phyloP scores from a whole-genome alignment of 2,113 vertebrate species.

The Phoxinus phoxinus region DNA sequence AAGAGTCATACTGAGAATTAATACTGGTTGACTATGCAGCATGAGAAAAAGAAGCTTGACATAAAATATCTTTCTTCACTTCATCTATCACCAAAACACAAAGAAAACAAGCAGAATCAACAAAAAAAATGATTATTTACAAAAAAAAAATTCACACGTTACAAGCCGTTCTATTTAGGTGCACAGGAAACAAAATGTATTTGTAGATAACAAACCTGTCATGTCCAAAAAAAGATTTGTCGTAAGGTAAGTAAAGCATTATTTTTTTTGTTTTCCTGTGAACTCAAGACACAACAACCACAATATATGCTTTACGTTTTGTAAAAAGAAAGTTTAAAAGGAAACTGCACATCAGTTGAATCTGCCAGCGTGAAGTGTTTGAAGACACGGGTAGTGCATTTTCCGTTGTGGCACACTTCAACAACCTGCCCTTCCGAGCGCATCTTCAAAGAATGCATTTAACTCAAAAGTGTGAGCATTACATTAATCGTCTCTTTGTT shows the following conservation, averaged over 20 bases:
- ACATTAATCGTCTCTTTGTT: not conserved
- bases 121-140: not conserved
- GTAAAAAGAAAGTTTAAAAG: slow-evolving; percentile 33
- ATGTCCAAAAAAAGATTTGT: slow-evolving; percentile 48
- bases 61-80: not conserved
- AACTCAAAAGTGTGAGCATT: not conserved
- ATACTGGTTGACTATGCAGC: not conserved
- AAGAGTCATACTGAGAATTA: not conserved
- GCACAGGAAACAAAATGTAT: slow-evolving; percentile 44
- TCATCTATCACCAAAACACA: not conserved
- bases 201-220: slow-evolving; percentile 47
- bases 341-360: slow-evolving; percentile 38
- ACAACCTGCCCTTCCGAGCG: slow-evolving; percentile 5
- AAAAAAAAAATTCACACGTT: not conserved
- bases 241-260: slow-evolving; percentile 19
- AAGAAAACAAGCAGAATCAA: not conserved
- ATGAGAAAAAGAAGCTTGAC: not conserved
- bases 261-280: slow-evolving; percentile 13
- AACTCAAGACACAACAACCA: slow-evolving; percentile 39
- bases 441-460: slow-evolving; percentile 19
- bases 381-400: slow-evolving; percentile 31
- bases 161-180: slow-evolving; percentile 25
- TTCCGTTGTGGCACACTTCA: slow-evolving; percentile 43
- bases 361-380: slow-evolving; percentile 33
- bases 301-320: slow-evolving; percentile 23